Evolutionary conservation across 2,888 invertebrate genomes (phyloP).

Genomic region (Lithodes maja): DNA sequence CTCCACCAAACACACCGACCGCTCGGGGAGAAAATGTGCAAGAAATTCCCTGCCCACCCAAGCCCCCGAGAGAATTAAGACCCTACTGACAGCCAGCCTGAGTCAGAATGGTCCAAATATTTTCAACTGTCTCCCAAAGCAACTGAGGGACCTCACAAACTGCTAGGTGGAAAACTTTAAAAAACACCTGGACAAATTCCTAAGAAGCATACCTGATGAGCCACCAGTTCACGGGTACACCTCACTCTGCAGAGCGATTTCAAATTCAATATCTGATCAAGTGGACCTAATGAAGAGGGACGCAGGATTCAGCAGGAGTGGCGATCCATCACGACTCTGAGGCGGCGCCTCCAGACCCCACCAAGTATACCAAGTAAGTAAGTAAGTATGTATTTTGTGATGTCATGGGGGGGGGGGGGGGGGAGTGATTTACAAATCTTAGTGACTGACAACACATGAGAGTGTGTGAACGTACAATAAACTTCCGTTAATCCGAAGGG

Average conservation of each 20-base stretch:
- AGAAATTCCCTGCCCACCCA: not conserved
- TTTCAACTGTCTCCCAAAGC: not conserved
- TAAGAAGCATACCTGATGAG: not conserved
- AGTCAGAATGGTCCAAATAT: not conserved
- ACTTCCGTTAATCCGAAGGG: no score
- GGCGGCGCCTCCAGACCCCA: not conserved
- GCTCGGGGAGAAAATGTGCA: not conserved
- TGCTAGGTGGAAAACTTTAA: not conserved
- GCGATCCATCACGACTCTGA: constrained; percentile 11
- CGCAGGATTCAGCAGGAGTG: not conserved
- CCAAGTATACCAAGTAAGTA: no score
- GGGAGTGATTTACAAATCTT: no score
- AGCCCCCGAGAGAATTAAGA: constrained; percentile 16
- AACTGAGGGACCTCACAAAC: not conserved
- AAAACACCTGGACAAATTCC: constrained; percentile 9
- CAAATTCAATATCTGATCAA: constrained; percentile 24
- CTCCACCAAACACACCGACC: not conserved
- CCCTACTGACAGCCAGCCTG: constrained; percentile 1
- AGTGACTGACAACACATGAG: no score
- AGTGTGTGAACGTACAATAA: no score
- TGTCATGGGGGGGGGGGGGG: no score
- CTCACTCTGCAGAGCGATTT: not conserved
- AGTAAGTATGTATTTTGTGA: no score
- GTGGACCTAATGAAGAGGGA: not conserved
- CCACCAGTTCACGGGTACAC: constrained; percentile 15